Evolutionary conservation across 2,888 invertebrate species (phyloP).

Genomic region (Heliconius erato): DNA sequence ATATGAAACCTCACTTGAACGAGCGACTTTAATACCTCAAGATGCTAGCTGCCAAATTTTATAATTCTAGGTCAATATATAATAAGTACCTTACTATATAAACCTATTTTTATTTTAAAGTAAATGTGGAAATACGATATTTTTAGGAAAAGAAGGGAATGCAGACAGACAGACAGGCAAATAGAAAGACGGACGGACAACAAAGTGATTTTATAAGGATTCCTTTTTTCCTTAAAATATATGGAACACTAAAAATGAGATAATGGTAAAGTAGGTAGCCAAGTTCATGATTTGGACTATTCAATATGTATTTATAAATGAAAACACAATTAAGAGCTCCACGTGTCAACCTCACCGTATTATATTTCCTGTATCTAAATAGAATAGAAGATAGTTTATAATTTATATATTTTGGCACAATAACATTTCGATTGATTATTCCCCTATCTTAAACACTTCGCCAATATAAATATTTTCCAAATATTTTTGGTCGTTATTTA

Average conservation of each 20-base stretch:
- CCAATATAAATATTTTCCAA: conserved; percentile 30
- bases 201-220: no score
- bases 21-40: no score
- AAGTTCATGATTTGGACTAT: background rate
- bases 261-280: background rate
- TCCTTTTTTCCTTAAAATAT: no score
- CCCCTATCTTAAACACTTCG: background rate
- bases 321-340: background rate
- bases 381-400: background rate
- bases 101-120: no score
- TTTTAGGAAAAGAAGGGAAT: no score
- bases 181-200: no score
- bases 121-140: no score
- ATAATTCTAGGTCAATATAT: no score
- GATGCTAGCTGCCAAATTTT: no score
- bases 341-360: background rate
- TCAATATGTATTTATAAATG: background rate
- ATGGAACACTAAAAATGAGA: background rate
- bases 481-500: conserved; percentile 7
- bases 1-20: no score
- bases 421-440: conserved; percentile 19
- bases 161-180: no score
- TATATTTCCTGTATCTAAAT: background rate
- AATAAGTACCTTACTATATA: no score
- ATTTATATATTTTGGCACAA: conserved; percentile 33